Evolutionary conservation across 1,140 invertebrate species (phyloP).

Genomic region (Polyergus mexicanus): DNA sequence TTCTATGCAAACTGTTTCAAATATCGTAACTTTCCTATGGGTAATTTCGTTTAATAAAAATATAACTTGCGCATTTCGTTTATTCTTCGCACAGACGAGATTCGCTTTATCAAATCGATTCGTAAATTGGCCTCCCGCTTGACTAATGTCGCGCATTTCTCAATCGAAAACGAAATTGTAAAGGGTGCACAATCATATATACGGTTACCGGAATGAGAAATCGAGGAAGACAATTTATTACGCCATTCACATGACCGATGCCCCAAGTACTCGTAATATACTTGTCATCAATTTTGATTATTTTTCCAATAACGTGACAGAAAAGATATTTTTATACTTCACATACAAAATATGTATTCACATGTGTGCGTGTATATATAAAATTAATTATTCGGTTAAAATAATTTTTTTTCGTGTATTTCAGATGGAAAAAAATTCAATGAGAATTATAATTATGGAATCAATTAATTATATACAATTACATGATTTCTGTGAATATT

Average conservation of each 20-base stretch:
- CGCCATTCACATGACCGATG: not conserved
- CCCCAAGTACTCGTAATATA: not conserved
- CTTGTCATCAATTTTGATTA: slow-evolving; percentile 43
- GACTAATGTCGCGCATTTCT: slow-evolving; percentile 30
- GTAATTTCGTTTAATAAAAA: not conserved
- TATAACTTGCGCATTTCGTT: not conserved
- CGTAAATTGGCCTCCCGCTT: not conserved
- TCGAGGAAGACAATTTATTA: slow-evolving; percentile 35
- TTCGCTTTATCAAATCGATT: slow-evolving; percentile 4
- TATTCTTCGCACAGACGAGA: not conserved
- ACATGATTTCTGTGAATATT: not conserved
- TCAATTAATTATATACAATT: not conserved
- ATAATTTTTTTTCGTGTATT: not conserved
- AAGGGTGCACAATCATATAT: slow-evolving; percentile 27
- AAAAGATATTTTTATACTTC: not conserved
- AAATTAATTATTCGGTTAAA: not conserved
- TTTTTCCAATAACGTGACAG: not conserved
- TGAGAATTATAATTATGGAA: not conserved
- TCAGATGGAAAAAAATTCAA: not conserved
- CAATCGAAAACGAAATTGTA: slow-evolving; percentile 41
- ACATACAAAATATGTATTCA: not conserved
- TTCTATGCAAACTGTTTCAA: not conserved
- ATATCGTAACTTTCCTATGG: not conserved
- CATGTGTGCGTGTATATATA: not conserved
- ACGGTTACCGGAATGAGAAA: slow-evolving; percentile 21